Evolutionary conservation across 2,888 invertebrate genomes (phyloP), one percentile per base, ranked within the genome.

Genomic region (Calephelis perditalis): DNA sequence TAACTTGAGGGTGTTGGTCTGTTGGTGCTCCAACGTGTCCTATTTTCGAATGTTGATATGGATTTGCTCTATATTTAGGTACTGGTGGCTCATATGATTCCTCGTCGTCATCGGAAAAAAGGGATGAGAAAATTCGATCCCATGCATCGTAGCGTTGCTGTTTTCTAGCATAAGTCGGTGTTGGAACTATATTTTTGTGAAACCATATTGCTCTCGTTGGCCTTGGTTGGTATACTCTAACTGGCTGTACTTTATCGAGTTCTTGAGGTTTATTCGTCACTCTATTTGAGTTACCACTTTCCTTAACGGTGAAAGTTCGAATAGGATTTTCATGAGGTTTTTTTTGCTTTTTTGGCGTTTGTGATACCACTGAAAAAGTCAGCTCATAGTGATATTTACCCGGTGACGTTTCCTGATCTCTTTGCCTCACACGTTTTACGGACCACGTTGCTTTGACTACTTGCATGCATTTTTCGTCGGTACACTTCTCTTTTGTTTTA

Each of bases 351-450:
- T 82, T 85, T n/a, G 91, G 82, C 3, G 92, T 91, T 60, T 93
- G 92, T 7, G 89, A 85, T 54, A 78, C 78, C 3, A 95, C 92
- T 5, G 93, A 94, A 72, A 94, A 94, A 72, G 94, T 94, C 65
- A 94, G 79, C 77, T 95, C 95, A 71, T 93, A 94, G 68, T 87
- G 84, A 67, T 89, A 86, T 68, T 88, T 91, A 5, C 86, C 90
- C 1, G 78, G 83, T 46, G 79, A 68, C 2, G 73, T 86, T 81
- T 74, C 90, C 1, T 78, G 76, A 69, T 93, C 92, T 61, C 92
- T 88, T 75, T 95, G 95, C 52, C 94, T 82, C 59, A 94, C 92
- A 59, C 94, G 91, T 78, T 94, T 94, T 5, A 95, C 94, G 0
- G 93, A 92, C 95, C 95, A 95, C 61, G 93, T 76, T 0, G 94